Percentiles rank a stretch among this genome's conserved stretches.
Evolutionary conservation across 2,888 invertebrate genomes (phyloP).

Genomic region (Nomada fabriciana): DNA sequence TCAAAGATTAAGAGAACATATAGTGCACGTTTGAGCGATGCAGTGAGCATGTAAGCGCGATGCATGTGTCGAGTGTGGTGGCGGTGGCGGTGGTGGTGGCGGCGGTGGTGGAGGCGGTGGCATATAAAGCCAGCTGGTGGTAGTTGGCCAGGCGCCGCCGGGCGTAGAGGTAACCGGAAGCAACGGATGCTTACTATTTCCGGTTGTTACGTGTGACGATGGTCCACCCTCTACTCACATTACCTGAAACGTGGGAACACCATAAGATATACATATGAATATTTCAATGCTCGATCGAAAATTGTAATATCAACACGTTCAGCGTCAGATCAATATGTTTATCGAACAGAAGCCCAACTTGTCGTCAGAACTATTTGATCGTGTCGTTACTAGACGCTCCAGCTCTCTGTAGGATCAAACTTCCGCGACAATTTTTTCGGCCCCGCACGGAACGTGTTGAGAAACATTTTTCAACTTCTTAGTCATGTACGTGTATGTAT

Average conservation of each 20-base stretch:
- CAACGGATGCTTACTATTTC: constrained; percentile 60
- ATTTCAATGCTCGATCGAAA: neutral
- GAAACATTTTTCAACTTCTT: too few relatives aligned
- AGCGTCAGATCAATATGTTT: too few relatives aligned
- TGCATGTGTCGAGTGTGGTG: constrained; percentile 67
- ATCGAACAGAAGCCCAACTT: too few relatives aligned
- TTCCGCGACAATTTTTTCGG: too few relatives aligned
- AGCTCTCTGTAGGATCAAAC: too few relatives aligned
- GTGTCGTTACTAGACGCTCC: too few relatives aligned
- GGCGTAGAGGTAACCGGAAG: constrained; percentile 70
- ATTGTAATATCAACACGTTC: too few relatives aligned
- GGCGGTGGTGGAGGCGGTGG: constrained; percentile 69
- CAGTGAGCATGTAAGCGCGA: constrained; percentile 79
- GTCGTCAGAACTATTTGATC: too few relatives aligned
- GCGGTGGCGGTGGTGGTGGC: constrained; percentile 68
- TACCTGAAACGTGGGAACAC: constrained; percentile 79
- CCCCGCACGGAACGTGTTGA: too few relatives aligned
- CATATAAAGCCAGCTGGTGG: constrained; percentile 80
- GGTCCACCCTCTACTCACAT: constrained; percentile 86
- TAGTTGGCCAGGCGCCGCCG: constrained; percentile 77
- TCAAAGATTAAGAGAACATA: constrained; percentile 83
- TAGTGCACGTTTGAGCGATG: constrained; percentile 82
- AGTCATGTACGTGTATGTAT: too few relatives aligned
- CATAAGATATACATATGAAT: neutral
- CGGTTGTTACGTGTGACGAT: constrained; percentile 74